Percentiles rank a stretch among this genome's conserved stretches.
phyloP scores from a whole-genome alignment of 2,888 invertebrate genomes.

The Aporophyla lueneburgensis region DNA sequence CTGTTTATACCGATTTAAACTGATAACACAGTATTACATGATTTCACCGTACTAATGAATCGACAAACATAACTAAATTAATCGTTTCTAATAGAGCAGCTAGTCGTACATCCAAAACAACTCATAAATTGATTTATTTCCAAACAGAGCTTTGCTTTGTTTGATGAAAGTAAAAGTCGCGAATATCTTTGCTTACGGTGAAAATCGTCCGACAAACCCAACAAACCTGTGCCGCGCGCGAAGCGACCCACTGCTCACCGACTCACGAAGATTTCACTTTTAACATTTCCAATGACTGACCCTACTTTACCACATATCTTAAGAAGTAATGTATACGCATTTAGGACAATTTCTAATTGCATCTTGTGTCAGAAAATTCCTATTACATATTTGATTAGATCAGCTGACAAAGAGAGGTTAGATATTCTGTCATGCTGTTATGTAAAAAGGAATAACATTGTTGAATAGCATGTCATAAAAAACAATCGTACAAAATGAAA shows the following conservation, averaged over 20 bases:
- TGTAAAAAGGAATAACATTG: constrained; percentile 71
- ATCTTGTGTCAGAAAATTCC: constrained; percentile 53
- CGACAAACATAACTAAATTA: not conserved
- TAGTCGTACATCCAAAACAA: not conserved
- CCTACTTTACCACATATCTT: constrained; percentile 63
- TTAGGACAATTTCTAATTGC: constrained; percentile 39
- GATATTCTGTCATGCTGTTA: constrained; percentile 74
- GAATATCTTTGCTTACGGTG: constrained; percentile 79
- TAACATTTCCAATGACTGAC: constrained; percentile 80
- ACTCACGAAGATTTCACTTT: constrained; percentile 88
- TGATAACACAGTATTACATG: constrained; percentile 19
- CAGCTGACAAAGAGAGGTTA: constrained; percentile 78
- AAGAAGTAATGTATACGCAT: constrained; percentile 7
- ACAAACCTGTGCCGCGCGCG: constrained; percentile 83
- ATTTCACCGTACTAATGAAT: constrained; percentile 9
- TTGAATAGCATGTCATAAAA: constrained; percentile 37
- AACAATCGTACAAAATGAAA: constrained; percentile 37
- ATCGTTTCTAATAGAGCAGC: not conserved
- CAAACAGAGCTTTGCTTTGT: constrained; percentile 72
- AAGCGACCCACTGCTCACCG: constrained; percentile 84
- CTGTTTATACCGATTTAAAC: constrained; percentile 8
- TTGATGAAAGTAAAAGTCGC: constrained; percentile 87
- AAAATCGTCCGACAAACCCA: constrained; percentile 86
- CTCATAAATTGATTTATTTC: constrained; percentile 33
- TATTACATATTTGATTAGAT: constrained; percentile 64